These are phyloP conservation scores for Lepidotrigona ventralis DNA, from an alignment of 1,140 invertebrate genomes.

Conservation along the genomic window DNA sequence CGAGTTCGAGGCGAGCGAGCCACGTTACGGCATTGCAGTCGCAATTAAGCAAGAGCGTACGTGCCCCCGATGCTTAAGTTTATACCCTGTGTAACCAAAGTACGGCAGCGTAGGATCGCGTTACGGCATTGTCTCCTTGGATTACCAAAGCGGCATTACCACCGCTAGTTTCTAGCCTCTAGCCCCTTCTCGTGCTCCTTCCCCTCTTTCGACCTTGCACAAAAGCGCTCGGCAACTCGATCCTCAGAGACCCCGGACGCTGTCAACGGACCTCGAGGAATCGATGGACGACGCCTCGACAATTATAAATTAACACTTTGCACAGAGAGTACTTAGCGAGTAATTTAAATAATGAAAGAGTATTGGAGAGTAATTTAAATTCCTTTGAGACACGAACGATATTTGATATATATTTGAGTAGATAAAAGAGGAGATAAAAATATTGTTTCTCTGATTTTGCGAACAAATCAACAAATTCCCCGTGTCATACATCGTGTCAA, in stretches of 20 bases:
- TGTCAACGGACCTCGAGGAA: neutral
- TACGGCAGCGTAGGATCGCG: slow-evolving; percentile 63
- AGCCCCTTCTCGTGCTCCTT: slow-evolving; percentile 12
- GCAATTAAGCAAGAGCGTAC: slow-evolving; percentile 62
- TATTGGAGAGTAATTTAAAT: no score
- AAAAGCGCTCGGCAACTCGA: slow-evolving; percentile 3
- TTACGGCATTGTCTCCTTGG: slow-evolving; percentile 77
- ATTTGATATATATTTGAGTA: no score
- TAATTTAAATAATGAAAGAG: no score
- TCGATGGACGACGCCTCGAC: neutral
- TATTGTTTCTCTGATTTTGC: no score
- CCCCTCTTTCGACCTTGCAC: slow-evolving; percentile 1
- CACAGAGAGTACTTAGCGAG: no score
- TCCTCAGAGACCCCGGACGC: neutral
- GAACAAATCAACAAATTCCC: no score
- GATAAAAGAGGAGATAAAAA: no score
- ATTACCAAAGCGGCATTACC: slow-evolving; percentile 71
- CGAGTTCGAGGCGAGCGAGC: slow-evolving; percentile 47
- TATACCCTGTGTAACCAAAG: slow-evolving; percentile 72
- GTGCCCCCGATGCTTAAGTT: slow-evolving; percentile 60
- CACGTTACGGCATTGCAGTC: slow-evolving; percentile 31
- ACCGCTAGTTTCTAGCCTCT: neutral
- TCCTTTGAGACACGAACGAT: no score
- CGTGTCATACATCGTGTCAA: no score
- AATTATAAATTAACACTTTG: no score